Base-by-base conservation (phyloP, 2,113 vertebrate species). In the Nerophis ophidion region DNA sequence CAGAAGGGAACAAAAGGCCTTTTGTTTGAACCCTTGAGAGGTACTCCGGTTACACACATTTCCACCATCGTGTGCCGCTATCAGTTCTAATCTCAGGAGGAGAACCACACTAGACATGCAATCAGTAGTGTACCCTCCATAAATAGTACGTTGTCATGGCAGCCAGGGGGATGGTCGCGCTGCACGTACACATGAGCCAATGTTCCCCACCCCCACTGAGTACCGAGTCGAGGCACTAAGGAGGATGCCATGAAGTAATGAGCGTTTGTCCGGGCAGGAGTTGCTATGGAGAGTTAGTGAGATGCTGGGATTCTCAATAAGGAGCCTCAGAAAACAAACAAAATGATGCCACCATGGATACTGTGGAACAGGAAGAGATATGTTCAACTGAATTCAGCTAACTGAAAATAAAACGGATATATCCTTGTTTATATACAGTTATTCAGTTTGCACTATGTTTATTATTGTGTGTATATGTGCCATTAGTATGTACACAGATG, bases 231-330 rank as follows among this genome's bases (percentile, higher is more conserved):
- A 8, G 17, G 42, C 36, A 40, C 54, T 9, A 36, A 8, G 6
- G 53, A 44, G 36, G 53, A 42, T 38, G n/a, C 40, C 11, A 1
- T 11, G 15, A 40, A 42, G 53, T 9, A 42, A 11, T 3, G 5
- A 40, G 54, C n/a, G 4, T 11, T 52, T 50, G 64, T 65, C 35
- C 48, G 54, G 68, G 34, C 52, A 60, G 60, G 14, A 16, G 72
- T 80, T 72, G 54, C 72, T 35, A 60, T 68, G 67, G 67, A 51
- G 16, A 79, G 33, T 1, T 17, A 58, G 40, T 35, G 46, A 38
- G 54, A 53, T 16, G 14, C 34, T 55, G 42, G 40, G 6, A 11
- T 3, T 26, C 52, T 10, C 12, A 14, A 47, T 48, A 34, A 19
- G 36, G 7, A 14, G 14, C 1, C 14, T 48, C 6, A 7, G 15